Conservation (phyloP, 1,140 invertebrate species). For the Cotesia glomerata region DNA sequence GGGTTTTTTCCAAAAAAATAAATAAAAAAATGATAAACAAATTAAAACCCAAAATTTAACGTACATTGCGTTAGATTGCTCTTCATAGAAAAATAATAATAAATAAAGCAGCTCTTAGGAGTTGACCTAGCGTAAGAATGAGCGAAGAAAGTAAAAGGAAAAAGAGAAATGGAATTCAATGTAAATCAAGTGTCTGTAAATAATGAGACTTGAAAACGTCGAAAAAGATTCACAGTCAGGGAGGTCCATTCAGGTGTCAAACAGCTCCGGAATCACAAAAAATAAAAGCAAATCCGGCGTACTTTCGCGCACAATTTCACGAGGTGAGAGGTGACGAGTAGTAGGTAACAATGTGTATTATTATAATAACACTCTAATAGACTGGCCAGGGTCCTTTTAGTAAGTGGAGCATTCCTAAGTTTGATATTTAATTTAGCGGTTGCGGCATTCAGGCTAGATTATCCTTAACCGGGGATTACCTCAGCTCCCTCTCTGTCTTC, state of each 20-base stretch:
- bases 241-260: constrained; percentile 28
- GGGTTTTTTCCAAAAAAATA: too few species aligned
- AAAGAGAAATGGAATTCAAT: constrained; percentile 6
- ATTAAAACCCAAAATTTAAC: too few species aligned
- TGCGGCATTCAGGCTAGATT: constrained; percentile 54
- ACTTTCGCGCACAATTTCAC: constrained; percentile 33
- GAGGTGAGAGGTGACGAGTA: constrained; percentile 8
- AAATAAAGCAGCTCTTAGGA: constrained; percentile 10
- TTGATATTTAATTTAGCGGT: constrained; percentile 39
- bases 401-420: constrained; percentile 48
- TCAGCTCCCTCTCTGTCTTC: neutral
- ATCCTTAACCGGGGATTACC: constrained; percentile 49
- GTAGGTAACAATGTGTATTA: neutral
- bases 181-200: constrained; percentile 34
- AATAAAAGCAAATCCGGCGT: constrained; percentile 25
- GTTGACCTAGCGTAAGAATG: neutral
- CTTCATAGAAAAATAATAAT: too few species aligned
- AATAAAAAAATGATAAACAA: too few species aligned
- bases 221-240: neutral
- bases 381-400: constrained; percentile 11
- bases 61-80: too few species aligned
- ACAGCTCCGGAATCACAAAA: constrained; percentile 4
- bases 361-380: neutral
- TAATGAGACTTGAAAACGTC: constrained; percentile 17
- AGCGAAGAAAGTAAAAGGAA: too few species aligned